Percentiles rank a stretch among this genome's conserved stretches.
Evolutionary conservation across 2,797 vertebrate species (phyloP).

Genomic region (Salmo trutta): DNA sequence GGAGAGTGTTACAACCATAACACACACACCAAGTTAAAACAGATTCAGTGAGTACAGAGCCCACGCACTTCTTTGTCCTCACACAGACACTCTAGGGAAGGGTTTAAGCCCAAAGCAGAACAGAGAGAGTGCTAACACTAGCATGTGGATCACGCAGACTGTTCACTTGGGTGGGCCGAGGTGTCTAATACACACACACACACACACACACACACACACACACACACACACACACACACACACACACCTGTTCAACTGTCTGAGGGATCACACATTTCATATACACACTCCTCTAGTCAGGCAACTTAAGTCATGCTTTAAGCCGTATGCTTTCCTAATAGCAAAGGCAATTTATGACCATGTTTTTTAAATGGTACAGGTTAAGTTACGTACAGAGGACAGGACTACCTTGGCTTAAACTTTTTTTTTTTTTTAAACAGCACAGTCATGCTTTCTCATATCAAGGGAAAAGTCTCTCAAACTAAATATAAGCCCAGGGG

Average conservation of each 20-base stretch:
- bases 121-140: background rate
- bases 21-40: constrained; percentile 14
- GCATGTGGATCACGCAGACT: background rate
- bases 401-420: background rate
- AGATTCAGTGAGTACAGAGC: background rate
- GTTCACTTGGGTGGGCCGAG: background rate
- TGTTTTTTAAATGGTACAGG: background rate
- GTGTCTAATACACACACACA: background rate
- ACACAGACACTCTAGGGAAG: background rate
- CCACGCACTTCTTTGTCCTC: background rate
- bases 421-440: background rate
- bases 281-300: constrained; percentile 5
- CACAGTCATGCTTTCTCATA: background rate
- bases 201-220: background rate
- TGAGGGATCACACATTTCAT: background rate
- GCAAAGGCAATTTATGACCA: background rate
- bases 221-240: background rate
- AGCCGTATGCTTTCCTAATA: background rate
- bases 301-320: background rate
- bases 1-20: background rate
- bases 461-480: background rate
- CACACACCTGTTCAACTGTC: background rate
- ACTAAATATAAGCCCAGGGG: background rate
- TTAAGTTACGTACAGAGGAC: background rate
- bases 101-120: background rate